phyloP scores from a whole-genome alignment of 2,888 invertebrate species.

The Brachyopa scutellaris region DNA sequence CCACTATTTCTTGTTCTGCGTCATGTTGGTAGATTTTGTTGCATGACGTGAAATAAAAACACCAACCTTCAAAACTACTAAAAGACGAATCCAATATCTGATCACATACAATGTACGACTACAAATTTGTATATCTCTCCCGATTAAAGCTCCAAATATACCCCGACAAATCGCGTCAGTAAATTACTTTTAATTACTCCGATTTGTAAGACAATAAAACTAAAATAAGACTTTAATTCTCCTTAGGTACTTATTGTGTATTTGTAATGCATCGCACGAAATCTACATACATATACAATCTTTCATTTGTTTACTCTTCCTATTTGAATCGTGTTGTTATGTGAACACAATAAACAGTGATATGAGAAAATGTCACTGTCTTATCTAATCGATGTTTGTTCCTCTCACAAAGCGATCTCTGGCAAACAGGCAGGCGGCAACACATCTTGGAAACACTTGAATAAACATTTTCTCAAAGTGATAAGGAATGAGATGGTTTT shows the following conservation, averaged over 20 bases:
- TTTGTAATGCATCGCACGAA: background rate
- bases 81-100: too few species aligned
- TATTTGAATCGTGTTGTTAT: constrained; percentile 3
- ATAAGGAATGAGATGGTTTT: background rate
- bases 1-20: too few species aligned
- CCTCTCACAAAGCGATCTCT: too few species aligned
- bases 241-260: constrained; percentile 2
- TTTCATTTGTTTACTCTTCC: background rate
- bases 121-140: too few species aligned
- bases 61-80: too few species aligned
- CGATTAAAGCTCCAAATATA: too few species aligned
- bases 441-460: constrained; percentile 4
- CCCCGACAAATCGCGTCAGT: background rate
- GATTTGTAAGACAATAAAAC: background rate
- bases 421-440: too few species aligned
- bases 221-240: background rate
- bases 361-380: background rate
- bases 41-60: too few species aligned
- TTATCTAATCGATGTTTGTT: constrained; percentile 31
- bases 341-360: background rate
- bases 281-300: background rate
- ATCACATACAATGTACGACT: too few species aligned
- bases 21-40: too few species aligned
- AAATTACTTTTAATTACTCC: background rate
- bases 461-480: background rate